These are phyloP conservation scores for Teinopalpus imperialis DNA, from an alignment of 2,888 invertebrate species.

Conservation along the genomic window DNA sequence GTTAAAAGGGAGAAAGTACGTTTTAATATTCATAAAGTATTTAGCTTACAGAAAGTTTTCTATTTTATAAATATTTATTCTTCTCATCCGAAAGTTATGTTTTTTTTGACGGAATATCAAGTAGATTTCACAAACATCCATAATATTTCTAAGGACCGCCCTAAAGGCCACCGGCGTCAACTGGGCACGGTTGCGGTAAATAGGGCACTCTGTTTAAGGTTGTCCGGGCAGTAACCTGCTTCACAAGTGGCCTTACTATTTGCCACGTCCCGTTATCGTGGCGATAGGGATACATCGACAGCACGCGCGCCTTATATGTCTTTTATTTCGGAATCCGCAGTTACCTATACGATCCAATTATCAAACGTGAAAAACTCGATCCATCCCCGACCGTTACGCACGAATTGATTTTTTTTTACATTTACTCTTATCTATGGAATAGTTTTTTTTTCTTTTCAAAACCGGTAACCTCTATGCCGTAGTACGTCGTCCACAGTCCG, in stretches of 20 bases:
- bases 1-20: slow-evolving; percentile 23
- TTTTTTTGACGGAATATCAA: slow-evolving; percentile 42
- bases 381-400: slow-evolving; percentile 26
- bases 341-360: slow-evolving; percentile 54
- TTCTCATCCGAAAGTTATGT: slow-evolving; percentile 6
- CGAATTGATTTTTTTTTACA: slow-evolving; percentile 27
- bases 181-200: slow-evolving; percentile 41
- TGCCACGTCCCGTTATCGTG: slow-evolving; percentile 61
- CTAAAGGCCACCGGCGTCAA: slow-evolving; percentile 32
- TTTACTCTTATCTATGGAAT: slow-evolving; percentile 42
- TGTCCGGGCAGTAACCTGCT: slow-evolving; percentile 53
- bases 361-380: slow-evolving; percentile 46
- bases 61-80: slow-evolving; percentile 24
- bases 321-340: slow-evolving; percentile 71
- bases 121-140: slow-evolving; percentile 29
- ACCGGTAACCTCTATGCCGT: slow-evolving; percentile 45
- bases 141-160: slow-evolving; percentile 30
- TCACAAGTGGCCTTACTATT: slow-evolving; percentile 48
- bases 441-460: slow-evolving; percentile 42
- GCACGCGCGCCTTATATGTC: slow-evolving; percentile 51
- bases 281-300: slow-evolving; percentile 63
- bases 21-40: slow-evolving; percentile 24
- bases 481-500: slow-evolving; percentile 42
- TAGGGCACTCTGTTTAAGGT: slow-evolving; percentile 49
- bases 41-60: slow-evolving; percentile 24